Base-by-base conservation (phyloP, 2,113 vertebrate genomes). In the Spizaetus ornatus region DNA sequence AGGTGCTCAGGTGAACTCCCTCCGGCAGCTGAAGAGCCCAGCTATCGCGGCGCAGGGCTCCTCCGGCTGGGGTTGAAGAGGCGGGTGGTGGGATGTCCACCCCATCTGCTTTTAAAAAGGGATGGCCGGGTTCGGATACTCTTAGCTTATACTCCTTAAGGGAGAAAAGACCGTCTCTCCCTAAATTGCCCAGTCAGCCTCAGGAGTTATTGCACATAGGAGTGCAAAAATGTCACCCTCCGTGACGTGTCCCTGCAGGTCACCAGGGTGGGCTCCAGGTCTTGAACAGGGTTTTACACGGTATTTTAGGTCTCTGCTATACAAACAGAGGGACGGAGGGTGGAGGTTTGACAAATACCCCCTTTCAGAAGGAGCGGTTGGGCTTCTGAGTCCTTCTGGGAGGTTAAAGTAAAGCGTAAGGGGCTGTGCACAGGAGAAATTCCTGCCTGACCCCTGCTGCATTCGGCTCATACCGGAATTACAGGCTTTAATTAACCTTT, bases 401-500 rank as follows among this genome's bases (percentile, higher is more conserved):
- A 73, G 48, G 36, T 88, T 77, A 25, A 29, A 62, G 15, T 13
- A 5, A 86, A 79, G 40, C 25, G 19, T 48, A 11, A 81, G 43
- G 66, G 65, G 11, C 56, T 74, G 56, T 12, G 21, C 47, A 27
- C 0, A 1, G 69, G 27, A 79, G 43, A 76, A 82, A 70, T 53
- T 87, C 70, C 86, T 77, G 50, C 58, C 83, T 89, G 86, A 52
- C 40, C 61, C 43, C 34, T 1, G 0, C 10, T 2, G 2, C 34
- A 6, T 18, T 71, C 8, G 6, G 40, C 63, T 95, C 76, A 31
- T 27, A 17, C 19, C 0, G 19, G 83, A 95, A 92, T 86, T 79
- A 69, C 1, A 13, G 65, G 40, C 13, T 95, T 91, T 82, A 91
- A 95, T 95, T 89, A 69, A 95, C 32, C 31, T 94, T 95, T 93